phyloP scores from a whole-genome alignment of 2,797 vertebrate genomes.

The Danio kyathit region DNA sequence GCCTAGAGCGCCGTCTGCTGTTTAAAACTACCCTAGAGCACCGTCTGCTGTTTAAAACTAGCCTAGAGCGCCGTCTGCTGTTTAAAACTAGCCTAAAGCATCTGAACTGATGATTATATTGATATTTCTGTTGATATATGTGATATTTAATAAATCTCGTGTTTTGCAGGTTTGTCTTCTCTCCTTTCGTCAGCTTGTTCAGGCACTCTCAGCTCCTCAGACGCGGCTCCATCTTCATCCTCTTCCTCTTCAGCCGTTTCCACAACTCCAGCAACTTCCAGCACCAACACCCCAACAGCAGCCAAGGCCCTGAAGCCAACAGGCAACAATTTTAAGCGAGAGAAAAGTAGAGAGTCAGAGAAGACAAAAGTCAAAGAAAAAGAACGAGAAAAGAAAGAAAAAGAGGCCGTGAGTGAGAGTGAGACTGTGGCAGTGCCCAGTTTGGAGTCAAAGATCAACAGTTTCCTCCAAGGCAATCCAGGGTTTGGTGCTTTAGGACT shows the following conservation, averaged over 20 bases:
- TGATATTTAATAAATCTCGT: conserved; percentile 17
- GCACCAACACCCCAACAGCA: conserved; percentile 79
- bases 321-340: conserved; percentile 71
- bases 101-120: neutral
- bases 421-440: conserved; percentile 80
- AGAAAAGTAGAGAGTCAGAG: conserved; percentile 72
- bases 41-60: too few species aligned
- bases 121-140: too few species aligned
- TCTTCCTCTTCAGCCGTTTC: conserved; percentile 43
- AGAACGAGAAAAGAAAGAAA: conserved; percentile 67
- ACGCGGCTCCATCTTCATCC: conserved; percentile 42
- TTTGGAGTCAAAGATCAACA: conserved; percentile 97
- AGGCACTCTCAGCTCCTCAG: conserved; percentile 66
- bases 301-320: conserved; percentile 69
- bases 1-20: too few species aligned
- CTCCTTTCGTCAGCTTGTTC: conserved; percentile 91
- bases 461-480: conserved; percentile 96
- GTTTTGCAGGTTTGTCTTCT: conserved; percentile 89
- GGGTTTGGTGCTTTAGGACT: conserved; percentile 90
- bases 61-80: too few species aligned
- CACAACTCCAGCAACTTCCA: conserved; percentile 80
- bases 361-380: conserved; percentile 73
- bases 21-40: too few species aligned
- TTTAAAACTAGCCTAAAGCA: too few species aligned
- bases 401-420: conserved; percentile 70